These are phyloP conservation scores for Rhagium mordax DNA, from an alignment of 2,888 invertebrate species.

Conservation along the genomic window DNA sequence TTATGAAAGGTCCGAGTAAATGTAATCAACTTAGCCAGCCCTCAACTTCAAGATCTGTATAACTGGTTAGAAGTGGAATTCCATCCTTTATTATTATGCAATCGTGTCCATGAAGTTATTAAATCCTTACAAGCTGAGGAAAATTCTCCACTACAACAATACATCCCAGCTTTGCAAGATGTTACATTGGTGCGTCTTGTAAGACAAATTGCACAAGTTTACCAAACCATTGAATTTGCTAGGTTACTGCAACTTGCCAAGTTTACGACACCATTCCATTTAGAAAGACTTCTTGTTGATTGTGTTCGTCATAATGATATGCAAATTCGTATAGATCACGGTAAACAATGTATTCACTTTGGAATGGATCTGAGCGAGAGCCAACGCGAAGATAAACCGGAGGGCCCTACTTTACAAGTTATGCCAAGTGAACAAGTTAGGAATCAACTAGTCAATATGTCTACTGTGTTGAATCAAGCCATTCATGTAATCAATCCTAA, in stretches of 20 bases:
- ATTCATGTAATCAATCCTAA: constrained; percentile 86
- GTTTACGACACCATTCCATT: constrained; percentile 89
- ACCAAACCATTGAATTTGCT: constrained; percentile 92
- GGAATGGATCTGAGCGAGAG: constrained; percentile 95
- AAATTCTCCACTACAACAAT: constrained; percentile 83
- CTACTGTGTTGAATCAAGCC: constrained; percentile 86
- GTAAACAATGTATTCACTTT: constrained; percentile 90
- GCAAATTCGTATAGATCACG: constrained; percentile 91
- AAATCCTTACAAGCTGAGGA: constrained; percentile 82
- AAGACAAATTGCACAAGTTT: constrained; percentile 90
- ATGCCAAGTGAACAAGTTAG: constrained; percentile 92
- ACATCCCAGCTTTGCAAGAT: constrained; percentile 90
- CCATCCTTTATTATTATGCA: constrained; percentile 91
- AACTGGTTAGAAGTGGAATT: constrained; percentile 97
- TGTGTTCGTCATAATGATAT: constrained; percentile 96
- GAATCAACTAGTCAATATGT: constrained; percentile 92
- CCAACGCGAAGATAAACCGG: constrained; percentile 92
- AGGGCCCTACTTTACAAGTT: constrained; percentile 93
- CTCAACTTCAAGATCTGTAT: constrained; percentile 91
- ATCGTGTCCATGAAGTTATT: constrained; percentile 85
- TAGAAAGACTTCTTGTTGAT: constrained; percentile 95
- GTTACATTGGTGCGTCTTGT: constrained; percentile 93
- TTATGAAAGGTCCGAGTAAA: constrained; percentile 80
- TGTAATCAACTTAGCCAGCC: constrained; percentile 88
- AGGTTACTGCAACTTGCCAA: constrained; percentile 88